These are phyloP conservation scores for Sphinx pinastri DNA, from an alignment of 2,888 invertebrate species.

Conservation along the genomic window DNA sequence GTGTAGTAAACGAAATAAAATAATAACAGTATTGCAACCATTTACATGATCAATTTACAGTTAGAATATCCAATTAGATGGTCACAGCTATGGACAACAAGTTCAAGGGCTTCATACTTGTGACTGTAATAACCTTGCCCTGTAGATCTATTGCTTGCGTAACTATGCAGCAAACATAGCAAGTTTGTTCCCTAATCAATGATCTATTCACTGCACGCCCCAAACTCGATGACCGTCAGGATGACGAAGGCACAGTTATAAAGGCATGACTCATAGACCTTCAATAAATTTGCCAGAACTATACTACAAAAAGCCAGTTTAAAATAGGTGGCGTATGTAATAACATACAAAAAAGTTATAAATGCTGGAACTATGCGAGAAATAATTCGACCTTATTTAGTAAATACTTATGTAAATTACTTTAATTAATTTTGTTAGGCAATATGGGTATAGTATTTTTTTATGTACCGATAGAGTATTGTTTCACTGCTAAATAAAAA, in stretches of 20 bases:
- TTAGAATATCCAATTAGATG: constrained; percentile 15
- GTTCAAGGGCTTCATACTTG: constrained; percentile 30
- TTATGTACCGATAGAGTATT: no score
- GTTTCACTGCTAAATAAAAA: no score
- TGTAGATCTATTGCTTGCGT: constrained; percentile 26
- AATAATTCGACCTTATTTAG: no score
- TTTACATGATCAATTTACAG: background rate
- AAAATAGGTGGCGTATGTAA: background rate
- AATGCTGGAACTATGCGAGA: no score
- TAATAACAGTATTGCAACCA: background rate
- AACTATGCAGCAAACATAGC: constrained; percentile 2
- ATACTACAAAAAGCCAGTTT: background rate
- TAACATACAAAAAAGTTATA: no score
- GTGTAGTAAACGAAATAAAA: background rate
- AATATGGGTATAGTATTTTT: no score
- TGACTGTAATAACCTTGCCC: constrained; percentile 28
- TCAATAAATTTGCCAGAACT: background rate
- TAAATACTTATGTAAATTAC: no score
- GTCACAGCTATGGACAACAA: constrained; percentile 19
- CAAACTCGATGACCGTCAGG: background rate
- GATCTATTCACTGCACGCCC: background rate
- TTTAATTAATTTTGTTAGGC: no score
- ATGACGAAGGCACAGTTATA: constrained; percentile 8
- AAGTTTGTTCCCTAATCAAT: background rate
- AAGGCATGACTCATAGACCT: background rate